A percentile compares a stretch with the other conserved stretches of the same genome.
These are phyloP conservation scores for Danio tinwini DNA, from an alignment of 2,797 vertebrate genomes.

Conservation along the genomic window DNA sequence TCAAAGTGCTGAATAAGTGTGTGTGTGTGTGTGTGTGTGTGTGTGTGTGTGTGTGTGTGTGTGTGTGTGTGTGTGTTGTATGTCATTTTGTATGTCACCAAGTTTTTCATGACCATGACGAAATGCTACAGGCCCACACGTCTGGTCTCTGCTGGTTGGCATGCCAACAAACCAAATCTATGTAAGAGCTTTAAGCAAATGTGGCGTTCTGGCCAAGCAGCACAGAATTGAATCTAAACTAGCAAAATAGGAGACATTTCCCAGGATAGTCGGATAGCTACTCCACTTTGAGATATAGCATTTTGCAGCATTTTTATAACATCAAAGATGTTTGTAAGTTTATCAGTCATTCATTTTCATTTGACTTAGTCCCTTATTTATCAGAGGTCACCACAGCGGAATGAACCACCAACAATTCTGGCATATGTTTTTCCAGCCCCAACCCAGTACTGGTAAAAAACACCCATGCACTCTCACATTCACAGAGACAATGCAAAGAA, in stretches of 20 bases:
- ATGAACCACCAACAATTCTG: too few relatives aligned
- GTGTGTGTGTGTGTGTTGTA: too few relatives aligned
- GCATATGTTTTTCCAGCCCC: too few relatives aligned
- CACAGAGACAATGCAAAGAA: too few relatives aligned
- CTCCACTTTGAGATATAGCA: background rate
- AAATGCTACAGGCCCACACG: slow-evolving; percentile 34
- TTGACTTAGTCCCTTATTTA: too few relatives aligned
- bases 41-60: too few relatives aligned
- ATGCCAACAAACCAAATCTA: slow-evolving; percentile 44
- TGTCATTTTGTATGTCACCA: slow-evolving; percentile 25
- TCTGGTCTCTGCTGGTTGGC: slow-evolving; percentile 43
- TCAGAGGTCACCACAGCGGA: too few relatives aligned
- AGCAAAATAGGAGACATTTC: slow-evolving; percentile 14
- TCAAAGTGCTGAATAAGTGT: slow-evolving; percentile 14
- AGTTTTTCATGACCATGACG: slow-evolving; percentile 45
- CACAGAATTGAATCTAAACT: background rate
- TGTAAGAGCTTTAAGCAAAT: background rate
- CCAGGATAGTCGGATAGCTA: background rate
- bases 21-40: too few relatives aligned
- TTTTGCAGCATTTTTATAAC: background rate
- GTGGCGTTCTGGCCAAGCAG: slow-evolving; percentile 4
- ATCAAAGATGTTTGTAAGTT: background rate
- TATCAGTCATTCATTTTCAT: background rate
- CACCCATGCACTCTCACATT: too few relatives aligned
- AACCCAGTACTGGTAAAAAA: too few relatives aligned